Percentiles rank a stretch among this genome's conserved stretches.
These are phyloP conservation scores for Branchinecta lindahli DNA, from an alignment of 1,140 invertebrate genomes.

Conservation along the genomic window DNA sequence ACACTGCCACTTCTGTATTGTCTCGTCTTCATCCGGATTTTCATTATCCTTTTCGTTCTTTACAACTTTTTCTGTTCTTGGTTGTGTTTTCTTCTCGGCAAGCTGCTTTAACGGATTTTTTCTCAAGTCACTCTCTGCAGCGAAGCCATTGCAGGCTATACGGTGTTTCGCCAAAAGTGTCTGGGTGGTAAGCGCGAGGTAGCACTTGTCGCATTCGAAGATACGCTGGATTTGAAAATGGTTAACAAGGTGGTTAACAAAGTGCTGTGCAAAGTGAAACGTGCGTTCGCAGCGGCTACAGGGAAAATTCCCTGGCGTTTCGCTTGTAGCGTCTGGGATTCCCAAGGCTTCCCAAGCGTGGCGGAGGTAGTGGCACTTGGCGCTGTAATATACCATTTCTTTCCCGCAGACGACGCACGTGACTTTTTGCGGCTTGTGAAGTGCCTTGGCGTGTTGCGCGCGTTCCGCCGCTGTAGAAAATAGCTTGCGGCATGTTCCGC, in stretches of 20 bases:
- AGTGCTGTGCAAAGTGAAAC: neutral
- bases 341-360: neutral
- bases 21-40: no score
- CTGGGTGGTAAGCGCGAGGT: neutral
- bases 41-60: no score
- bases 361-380: neutral
- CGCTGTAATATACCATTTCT: constrained; percentile 1
- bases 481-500: neutral
- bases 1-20: no score
- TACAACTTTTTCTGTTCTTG: no score
- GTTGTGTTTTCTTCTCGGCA: no score
- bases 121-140: neutral
- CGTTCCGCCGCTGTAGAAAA: neutral
- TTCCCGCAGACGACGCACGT: neutral
- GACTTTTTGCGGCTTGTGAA: neutral
- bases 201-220: constrained; percentile 1
- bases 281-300: neutral
- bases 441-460: neutral
- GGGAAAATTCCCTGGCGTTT: neutral
- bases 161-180: neutral
- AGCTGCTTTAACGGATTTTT: neutral
- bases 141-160: neutral
- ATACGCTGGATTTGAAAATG: neutral
- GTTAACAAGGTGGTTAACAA: neutral
- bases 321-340: neutral